Base-by-base conservation (phyloP, 2,888 invertebrate genomes). In the Agriopis marginaria region DNA sequence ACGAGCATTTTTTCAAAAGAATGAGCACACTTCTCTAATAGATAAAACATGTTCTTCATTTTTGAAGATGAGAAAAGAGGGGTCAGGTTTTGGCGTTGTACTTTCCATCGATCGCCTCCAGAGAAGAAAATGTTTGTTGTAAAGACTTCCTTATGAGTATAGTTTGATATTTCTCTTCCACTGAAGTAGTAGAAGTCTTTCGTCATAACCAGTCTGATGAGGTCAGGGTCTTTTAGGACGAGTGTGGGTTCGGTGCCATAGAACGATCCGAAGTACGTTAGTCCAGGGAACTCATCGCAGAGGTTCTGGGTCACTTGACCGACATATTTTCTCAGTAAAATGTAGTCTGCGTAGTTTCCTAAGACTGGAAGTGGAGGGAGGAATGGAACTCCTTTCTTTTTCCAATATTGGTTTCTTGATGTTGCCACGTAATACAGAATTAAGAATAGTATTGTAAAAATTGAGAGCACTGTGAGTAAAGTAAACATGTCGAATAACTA, bases 181-280 rank as follows among this genome's bases (percentile, higher is more conserved):
- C 79, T 89, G 76, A 90, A 91, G 79, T 82, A 89, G 66, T 88
- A 89, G 74, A 87, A 90, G 61, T 91, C 89, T 63, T 89, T 89
- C 0, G 86, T 83, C 70, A 86, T 72, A 5, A 91, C 78, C 0
- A 83, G 74, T 59, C 89, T 91, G 23, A 91, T 75, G 3, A 89
- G 50, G 3, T 86, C 84, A 1, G 87, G 90, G 58, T 90, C 88
- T 75, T 86, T 82, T 3, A 90, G 70, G 39, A 91, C 77, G n/a
- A 89, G 83, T 0, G 85, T 79, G 0, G 91, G 91, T 56, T 90
- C 87, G 0, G 88, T 89, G 1, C 90, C 90, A 40, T 82, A 89
- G 67, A 80, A 91, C 0, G 84, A 83, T 0, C 92, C 92, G 2
- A 92, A 68, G 62, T 83, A 85, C 0, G 90, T 87, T 12, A 72